Base-by-base conservation (phyloP, 2,888 invertebrate species). In the Drosophila limbata region DNA sequence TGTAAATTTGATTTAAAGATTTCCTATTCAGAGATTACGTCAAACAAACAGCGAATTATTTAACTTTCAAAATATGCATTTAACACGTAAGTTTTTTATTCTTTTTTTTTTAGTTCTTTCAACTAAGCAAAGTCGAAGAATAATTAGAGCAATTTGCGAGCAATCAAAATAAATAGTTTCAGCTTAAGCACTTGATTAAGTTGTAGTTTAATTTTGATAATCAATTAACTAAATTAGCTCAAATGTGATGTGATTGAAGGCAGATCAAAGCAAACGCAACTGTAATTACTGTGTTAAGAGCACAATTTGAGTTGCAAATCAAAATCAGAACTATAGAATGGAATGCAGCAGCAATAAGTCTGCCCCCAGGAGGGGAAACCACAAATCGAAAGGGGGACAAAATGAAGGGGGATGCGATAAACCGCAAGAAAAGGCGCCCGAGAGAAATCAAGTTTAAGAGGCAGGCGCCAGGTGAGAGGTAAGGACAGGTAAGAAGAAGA, bases 241-340 rank as follows among this genome's bases (percentile, higher is more conserved):
- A 44, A 64, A 52, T 45, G 53, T 45, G 53, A 47, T 51, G 44
- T 44, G 55, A 52, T 63, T 56, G 15, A 35, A 44, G 55, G 51
- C 50, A 55, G 21, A 40, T 31, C 37, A 50, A 35, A 56, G n/a
- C 33, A 53, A 53, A 40, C 40, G 28, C 31, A 42, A 40, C 71
- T 39, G 15, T 48, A 73, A 73, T 72, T 73, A 59, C 45, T 39
- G 61, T 47, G 31, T 2, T 10, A 11, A 28, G 57, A 51, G 72
- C 69, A 35, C 73, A 75, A 69, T 67, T 81, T 55, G 70, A 67
- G 66, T 60, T 66, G 78, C 62, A 69, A 79, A 82, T 79, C 80
- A 79, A 82, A 73, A 59, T 37, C n/a, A n/a, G n/a, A n/a, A n/a
- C 47, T 50, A 40, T 11, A 15, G n/a, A 42, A 57, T 55, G 50